Base-by-base conservation (phyloP, 1,140 invertebrate species). In the Ruditapes philippinarum region DNA sequence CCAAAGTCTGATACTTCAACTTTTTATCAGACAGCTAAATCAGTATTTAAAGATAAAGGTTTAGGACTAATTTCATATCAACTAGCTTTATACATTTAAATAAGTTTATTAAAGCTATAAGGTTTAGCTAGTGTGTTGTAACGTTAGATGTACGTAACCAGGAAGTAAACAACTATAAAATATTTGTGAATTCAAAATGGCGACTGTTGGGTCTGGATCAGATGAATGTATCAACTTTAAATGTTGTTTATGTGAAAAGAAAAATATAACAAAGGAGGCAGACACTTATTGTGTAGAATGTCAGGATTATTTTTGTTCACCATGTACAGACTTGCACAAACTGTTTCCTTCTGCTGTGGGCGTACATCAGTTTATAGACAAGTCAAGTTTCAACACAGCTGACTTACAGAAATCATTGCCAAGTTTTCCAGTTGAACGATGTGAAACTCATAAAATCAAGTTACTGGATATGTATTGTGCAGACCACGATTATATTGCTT, bases 281-380 rank as follows among this genome's bases (percentile, higher is more conserved):
- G 68, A 40, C 9, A 38, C 2, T 1, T 73, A 73, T n/a, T 73
- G 68, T 73, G 40, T 73, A 38, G 68, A 73, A 73, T 42, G 68
- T 25, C 11, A 42, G 22, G 28, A n/a, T 42, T 73, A 73, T 42
- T 73, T 40, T 38, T 73, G 68, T 42, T 1, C 4, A 73, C 12
- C 33, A 73, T 73, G 68, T 22, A 25, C 68, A 22, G 33, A 25
- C 25, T 22, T 42, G 12, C 68, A 73, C 40, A 40, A 14, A 38
- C 1, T n/a, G 22, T 38, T 73, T 7, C 38, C 68, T 9, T 25
- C 40, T 25, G 33, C 28, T 7, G 9, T 19, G 2, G n/a, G 40
- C 11, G 62, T 9, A 2, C 68, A 73, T 22, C 12, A 22, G 9
- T 28, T 73, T n/a, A 14, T 73, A 11, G 68, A 73, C 28, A 42